Percentiles rank a stretch among this genome's conserved stretches.
Conservation (phyloP, 64 coral and sea anemone genomes). For the Hydrozoanthus tunicans region DNA sequence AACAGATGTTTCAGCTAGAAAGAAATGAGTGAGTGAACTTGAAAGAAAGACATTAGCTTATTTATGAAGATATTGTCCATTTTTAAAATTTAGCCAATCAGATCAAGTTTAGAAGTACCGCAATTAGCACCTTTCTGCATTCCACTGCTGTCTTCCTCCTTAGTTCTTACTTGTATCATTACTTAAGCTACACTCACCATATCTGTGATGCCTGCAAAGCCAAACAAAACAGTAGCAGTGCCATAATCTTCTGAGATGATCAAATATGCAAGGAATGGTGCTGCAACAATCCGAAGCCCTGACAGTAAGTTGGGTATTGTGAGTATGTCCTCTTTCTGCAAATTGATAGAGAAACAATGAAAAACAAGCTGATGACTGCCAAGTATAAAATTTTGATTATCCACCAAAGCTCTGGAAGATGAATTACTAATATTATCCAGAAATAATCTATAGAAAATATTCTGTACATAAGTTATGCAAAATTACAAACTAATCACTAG, state of each 20-base stretch:
- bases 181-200: constrained; percentile 51
- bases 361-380: background rate
- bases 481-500: too few relatives aligned
- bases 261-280: constrained; percentile 90
- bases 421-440: background rate
- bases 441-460: too few relatives aligned
- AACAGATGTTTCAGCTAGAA: too few relatives aligned
- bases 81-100: too few relatives aligned
- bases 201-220: constrained; percentile 89
- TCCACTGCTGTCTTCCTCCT: too few relatives aligned
- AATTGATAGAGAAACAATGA: background rate
- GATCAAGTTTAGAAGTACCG: too few relatives aligned
- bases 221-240: constrained; percentile 74
- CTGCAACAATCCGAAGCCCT: constrained; percentile 78
- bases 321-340: constrained; percentile 88
- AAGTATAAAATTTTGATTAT: background rate
- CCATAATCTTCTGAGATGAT: constrained; percentile 82
- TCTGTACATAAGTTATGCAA: too few relatives aligned
- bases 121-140: too few relatives aligned
- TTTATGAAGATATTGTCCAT: too few relatives aligned
- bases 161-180: background rate
- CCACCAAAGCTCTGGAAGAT: background rate
- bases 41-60: too few relatives aligned
- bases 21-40: too few relatives aligned
- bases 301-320: constrained; percentile 93